Evolutionary conservation across 2,113 vertebrate species (phyloP).

Genomic region (Mus pahari): DNA sequence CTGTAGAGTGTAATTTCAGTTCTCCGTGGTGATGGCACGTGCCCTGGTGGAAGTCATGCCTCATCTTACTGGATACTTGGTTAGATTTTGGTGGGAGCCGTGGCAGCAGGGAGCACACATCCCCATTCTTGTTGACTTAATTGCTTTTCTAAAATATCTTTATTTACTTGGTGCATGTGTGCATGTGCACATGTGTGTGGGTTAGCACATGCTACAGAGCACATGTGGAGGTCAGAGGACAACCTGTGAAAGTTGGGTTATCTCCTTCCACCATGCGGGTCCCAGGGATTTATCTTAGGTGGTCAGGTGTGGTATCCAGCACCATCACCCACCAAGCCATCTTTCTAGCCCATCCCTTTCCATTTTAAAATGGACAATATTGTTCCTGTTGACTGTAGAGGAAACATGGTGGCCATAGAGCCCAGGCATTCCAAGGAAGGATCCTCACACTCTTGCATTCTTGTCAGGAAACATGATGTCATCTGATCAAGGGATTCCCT

Average conservation of each 20-base stretch:
- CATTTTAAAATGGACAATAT: background rate
- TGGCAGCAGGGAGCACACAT: background rate
- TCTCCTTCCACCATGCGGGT: background rate
- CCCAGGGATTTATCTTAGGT: background rate
- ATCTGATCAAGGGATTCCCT: background rate
- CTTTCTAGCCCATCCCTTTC: background rate
- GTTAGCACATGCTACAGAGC: background rate
- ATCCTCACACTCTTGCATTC: background rate
- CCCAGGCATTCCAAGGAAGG: background rate
- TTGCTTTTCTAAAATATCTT: background rate
- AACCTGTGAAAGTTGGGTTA: background rate
- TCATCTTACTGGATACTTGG: conserved; percentile 19
- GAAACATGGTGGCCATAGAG: background rate
- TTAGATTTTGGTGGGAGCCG: background rate
- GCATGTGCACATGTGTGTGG: background rate
- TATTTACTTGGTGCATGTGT: background rate
- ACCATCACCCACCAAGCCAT: background rate
- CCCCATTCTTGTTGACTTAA: background rate
- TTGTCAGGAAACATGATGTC: background rate
- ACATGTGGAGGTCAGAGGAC: background rate
- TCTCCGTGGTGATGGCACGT: background rate
- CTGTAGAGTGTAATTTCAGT: background rate
- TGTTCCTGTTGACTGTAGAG: background rate
- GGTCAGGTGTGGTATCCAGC: background rate
- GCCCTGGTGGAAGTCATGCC: too few species aligned